These are phyloP conservation scores for Megaceryle alcyon DNA, from an alignment of 2,797 vertebrate genomes.

Conservation along the genomic window DNA sequence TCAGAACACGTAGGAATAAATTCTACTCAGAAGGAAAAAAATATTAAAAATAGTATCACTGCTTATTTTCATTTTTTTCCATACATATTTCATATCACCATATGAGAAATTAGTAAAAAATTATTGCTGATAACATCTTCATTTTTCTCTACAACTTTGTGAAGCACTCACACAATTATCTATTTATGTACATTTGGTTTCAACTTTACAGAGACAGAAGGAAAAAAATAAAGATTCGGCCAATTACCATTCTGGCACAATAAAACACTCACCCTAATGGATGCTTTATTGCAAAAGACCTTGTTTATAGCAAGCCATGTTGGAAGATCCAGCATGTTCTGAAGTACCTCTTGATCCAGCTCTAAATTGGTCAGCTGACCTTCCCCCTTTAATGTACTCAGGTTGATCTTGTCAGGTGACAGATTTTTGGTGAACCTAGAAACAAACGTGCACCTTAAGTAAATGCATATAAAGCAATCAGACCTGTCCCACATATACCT, in stretches of 20 bases:
- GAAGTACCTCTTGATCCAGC: conserved; percentile 86
- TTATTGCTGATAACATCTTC: neutral
- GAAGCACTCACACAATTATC: neutral
- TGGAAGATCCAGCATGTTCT: conserved; percentile 86
- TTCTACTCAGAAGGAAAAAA: neutral
- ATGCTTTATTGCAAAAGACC: conserved; percentile 97
- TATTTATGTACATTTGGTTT: neutral
- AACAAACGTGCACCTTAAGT: conserved; percentile 24
- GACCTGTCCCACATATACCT: neutral
- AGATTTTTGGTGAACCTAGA: conserved; percentile 86
- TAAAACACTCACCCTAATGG: conserved; percentile 89
- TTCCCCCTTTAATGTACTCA: conserved; percentile 85
- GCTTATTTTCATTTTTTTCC: neutral
- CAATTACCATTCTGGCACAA: neutral
- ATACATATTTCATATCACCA: neutral
- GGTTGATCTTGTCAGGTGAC: conserved; percentile 86
- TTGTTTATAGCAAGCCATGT: conserved; percentile 97
- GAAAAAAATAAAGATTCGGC: neutral
- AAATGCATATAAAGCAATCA: neutral
- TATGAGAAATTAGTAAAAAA: neutral
- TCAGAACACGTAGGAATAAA: neutral
- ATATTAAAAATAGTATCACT: neutral
- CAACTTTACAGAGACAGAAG: neutral
- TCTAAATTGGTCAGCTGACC: conserved; percentile 86
- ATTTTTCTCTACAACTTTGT: neutral